Base-by-base conservation (phyloP, 2,113 vertebrate genomes). In the Labeo rohita region DNA sequence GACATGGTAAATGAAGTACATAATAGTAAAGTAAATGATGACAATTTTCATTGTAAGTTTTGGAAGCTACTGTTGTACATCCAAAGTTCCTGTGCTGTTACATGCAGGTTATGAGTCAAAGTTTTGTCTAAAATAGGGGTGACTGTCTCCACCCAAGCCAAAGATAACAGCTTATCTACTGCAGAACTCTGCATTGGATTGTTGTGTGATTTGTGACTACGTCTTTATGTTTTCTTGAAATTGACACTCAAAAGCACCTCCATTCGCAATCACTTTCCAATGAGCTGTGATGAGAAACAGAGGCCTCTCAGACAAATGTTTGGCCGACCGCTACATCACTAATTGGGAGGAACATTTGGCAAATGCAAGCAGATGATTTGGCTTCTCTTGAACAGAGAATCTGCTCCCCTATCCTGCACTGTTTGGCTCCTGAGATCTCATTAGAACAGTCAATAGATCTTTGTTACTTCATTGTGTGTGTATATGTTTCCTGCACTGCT, bases 191-290 rank as follows among this genome's bases (percentile, higher is more conserved):
- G 49, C 61, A 59, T 28, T 12, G 15, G 28, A 39, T 73, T 39
- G 47, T 49, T 63, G 23, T 56, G 15, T 21, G 39, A 68, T 50
- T 80, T 49, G 39, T n/a, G 43, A 11, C 65, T 8, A 70, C 45
- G 23, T 66, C 47, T 85, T 61, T 77, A 70, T 39, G n/a, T 61
- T 83, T 45, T 66, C 11, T 89, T 82, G 84, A 45, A 77, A 73
- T 83, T 45, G 84, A 80, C 49, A 70, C 86, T 54, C 74, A 59
- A 86, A 91, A 91, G 61, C 84, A 80, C 78, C 87, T 89, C 90
- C 89, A 88, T 65, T 83, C 85, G 84, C 21, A 73, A 6, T 28
- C 28, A 83, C 77, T 21, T 45, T 70, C 11, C 28, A 66, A 39
- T 87, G 85, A 83, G 47, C 15, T 45, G 9, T 74, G 78, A 87